Base-by-base conservation (phyloP, 2,888 invertebrate species). In the Microplitis manilae region DNA sequence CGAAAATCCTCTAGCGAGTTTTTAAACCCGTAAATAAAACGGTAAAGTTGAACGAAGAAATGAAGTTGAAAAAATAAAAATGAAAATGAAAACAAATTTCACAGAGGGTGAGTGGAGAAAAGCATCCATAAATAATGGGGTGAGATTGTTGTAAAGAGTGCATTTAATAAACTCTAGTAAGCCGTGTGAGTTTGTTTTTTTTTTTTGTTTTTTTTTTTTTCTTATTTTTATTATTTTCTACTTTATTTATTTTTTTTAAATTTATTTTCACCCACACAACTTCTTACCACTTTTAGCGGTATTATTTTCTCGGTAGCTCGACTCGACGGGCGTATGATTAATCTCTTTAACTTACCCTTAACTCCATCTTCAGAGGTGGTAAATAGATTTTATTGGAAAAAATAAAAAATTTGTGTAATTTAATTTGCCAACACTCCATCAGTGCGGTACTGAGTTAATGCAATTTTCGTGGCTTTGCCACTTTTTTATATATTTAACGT, bases 131-230 rank as follows among this genome's bases (percentile, higher is more conserved):
- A 81, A 81, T 77, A 77, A 79, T 76, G 65, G 70, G 73, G 50
- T 77, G 71, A 73, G 77, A 75, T 75, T 77, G 79, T 77, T 79
- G 81, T 77, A 75, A 80, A 78, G 77, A 80, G 77, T 79, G 78
- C 81, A 80, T 81, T 80, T 80, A 81, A 81, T 80, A 81, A 80
- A 81, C 79, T 80, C 77, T 61, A 17, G 38, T 68, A 59, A 75
- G 15, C 67, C 73, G 17, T 61, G n/a, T 38, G 40, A 73, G 70
- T 30, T 65, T 41, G 40, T 65, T 68, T 71, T 76, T 76, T 69
- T 39, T 39, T 30, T 7, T 1, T 13, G 75, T 68, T 76, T 78
- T 79, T 81, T 73, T 75, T 17, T 65, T 68, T 71, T 76, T 76
- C 59, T 39, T n/a, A n/a, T 39, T 30, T 77, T 76, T 79, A 76